Evolutionary conservation across 1,140 invertebrate genomes (phyloP).

Genomic region (Alviniconcha marisindica): DNA sequence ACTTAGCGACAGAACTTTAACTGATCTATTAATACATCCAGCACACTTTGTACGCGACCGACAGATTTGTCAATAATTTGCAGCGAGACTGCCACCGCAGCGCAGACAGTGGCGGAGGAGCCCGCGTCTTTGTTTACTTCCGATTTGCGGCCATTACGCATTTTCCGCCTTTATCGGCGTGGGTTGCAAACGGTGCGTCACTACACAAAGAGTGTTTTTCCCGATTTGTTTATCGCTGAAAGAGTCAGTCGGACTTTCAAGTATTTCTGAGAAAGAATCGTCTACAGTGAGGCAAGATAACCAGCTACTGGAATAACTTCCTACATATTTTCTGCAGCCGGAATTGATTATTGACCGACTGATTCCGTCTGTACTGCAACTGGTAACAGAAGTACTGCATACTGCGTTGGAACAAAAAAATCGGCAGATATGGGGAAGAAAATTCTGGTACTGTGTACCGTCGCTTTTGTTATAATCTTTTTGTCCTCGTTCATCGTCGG

Average conservation of each 20-base stretch:
- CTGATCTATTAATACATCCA: slow-evolving; percentile 11
- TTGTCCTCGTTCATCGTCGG: slow-evolving; percentile 15
- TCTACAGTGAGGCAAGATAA: neutral
- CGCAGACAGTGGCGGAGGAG: neutral
- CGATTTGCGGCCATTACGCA: slow-evolving; percentile 24
- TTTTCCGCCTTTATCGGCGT: slow-evolving; percentile 2
- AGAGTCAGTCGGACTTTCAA: neutral
- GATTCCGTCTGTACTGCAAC: no score
- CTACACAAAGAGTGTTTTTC: no score
- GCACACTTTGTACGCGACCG: neutral
- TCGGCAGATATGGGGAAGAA: neutral
- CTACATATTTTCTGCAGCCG: no score
- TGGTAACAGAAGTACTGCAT: no score
- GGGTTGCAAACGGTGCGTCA: neutral
- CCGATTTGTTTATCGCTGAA: no score
- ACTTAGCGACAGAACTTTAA: neutral
- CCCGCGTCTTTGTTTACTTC: slow-evolving; percentile 16
- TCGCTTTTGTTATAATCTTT: neutral
- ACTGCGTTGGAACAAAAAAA: neutral
- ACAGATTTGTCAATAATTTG: neutral
- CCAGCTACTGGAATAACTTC: neutral
- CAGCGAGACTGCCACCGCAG: no score
- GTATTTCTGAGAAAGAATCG: neutral
- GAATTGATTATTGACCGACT: no score
- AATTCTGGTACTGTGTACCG: neutral